Conservation (phyloP, 2,113 vertebrate species). For the Lepus timidus region DNA sequence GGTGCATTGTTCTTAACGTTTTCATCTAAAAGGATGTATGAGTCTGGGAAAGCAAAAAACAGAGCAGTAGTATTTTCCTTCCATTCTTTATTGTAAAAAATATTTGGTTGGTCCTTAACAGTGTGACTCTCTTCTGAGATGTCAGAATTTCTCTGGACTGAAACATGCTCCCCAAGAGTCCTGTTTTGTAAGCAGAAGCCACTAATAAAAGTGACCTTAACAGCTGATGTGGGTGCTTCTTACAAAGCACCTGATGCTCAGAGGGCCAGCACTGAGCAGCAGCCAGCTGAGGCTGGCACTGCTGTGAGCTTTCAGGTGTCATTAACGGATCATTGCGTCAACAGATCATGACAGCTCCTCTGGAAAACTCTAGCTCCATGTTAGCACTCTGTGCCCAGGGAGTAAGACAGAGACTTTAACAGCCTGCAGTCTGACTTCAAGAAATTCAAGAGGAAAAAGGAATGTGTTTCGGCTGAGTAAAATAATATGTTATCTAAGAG, state of each 20-base stretch:
- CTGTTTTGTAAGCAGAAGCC: conserved; percentile 68
- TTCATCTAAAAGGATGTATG: neutral
- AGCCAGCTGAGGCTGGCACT: neutral
- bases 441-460: conserved; percentile 44
- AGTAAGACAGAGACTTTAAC: conserved; percentile 27
- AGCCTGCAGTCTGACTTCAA: conserved; percentile 23
- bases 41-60: neutral
- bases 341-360: conserved; percentile 65
- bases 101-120: neutral
- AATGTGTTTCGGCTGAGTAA: conserved; percentile 20
- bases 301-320: neutral
- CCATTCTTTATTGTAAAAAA: conserved; percentile 44
- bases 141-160: conserved; percentile 27
- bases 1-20: neutral
- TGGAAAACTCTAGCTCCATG: conserved; percentile 34
- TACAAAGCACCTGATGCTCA: conserved; percentile 49
- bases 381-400: neutral
- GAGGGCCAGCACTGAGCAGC: neutral
- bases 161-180: conserved; percentile 46
- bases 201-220: conserved; percentile 50
- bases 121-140: conserved; percentile 1
- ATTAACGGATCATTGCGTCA: conserved; percentile 26
- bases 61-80: neutral
- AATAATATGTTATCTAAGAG: neutral
- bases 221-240: conserved; percentile 32